Base-by-base conservation (phyloP, 2,113 vertebrate species). In the Ophiodon elongatus region DNA sequence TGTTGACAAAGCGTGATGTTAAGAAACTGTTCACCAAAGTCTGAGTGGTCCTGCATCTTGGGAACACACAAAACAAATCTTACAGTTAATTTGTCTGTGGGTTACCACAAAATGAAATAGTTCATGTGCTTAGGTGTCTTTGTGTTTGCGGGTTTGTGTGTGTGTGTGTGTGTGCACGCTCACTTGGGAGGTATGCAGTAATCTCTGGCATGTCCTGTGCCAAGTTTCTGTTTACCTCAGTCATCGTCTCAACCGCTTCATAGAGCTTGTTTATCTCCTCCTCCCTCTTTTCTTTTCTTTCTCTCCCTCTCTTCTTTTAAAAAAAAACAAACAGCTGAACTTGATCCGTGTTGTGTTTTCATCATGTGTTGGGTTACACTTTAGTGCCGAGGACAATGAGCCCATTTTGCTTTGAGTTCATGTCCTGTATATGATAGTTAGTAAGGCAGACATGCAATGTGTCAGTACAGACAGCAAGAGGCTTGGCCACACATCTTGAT, bases 141-240 rank as follows among this genome's bases (percentile, higher is more conserved):
- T 81, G 79, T 80, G 67, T 81, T 33, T 83, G 57, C 59, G 64
- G 70, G 14, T 67, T 17, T 41, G 54, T 76, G 33, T 69, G 69
- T 69, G n/a, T 72, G 41, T 67, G 69, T 76, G 62, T 63, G 66
- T 15, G 78, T 2, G 45, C 35, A 4, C n/a, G 25, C 71, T 87
- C 63, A 41, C 66, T 65, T 45, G 17, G 37, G 79, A 91, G 88
- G 91, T 92, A 93, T 95, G 89, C 85, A 66, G 68, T 89, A 94
- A 95, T 94, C 91, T 90, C 79, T 84, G 83, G 37, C 73, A 25
- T 54, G 23, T 64, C 80, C 79, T 69, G 73, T 89, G 93, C 94
- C 95, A 95, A 93, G 95, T 96, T 95, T 96, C 95, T 95, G 94
- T 95, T 95, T 95, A 94, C 92, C 35, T 69, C 88, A 50, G 50